Evolutionary conservation across 2,888 invertebrate genomes (phyloP).

Genomic region (Luperina nickerlii): DNA sequence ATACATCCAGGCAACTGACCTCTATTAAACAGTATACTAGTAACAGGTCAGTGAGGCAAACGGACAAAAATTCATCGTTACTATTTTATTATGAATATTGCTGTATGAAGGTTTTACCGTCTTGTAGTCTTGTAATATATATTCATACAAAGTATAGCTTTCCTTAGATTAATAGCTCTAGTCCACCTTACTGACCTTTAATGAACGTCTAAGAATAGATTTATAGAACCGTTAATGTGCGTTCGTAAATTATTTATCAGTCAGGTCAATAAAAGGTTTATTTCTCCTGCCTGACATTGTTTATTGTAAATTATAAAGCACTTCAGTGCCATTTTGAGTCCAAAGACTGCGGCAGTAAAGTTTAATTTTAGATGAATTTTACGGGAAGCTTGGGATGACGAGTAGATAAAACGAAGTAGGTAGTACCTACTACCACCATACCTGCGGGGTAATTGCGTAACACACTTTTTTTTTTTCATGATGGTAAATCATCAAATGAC

Average conservation of each 20-base stretch:
- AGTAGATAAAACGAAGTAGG: background rate
- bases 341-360: background rate
- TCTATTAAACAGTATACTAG: no score
- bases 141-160: slow-evolving; percentile 3
- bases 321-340: slow-evolving; percentile 6
- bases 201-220: slow-evolving; percentile 50
- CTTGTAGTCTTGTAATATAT: background rate
- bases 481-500: no score
- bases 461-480: no score
- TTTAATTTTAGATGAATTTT: slow-evolving; percentile 11
- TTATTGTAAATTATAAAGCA: slow-evolving; percentile 25
- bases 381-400: slow-evolving; percentile 2
- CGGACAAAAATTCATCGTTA: no score
- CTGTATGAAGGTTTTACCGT: background rate
- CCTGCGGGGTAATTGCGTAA: background rate
- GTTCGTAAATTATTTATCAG: slow-evolving; percentile 43
- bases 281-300: slow-evolving; percentile 31
- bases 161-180: slow-evolving; percentile 12
- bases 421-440: background rate
- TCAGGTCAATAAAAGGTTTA: slow-evolving; percentile 41
- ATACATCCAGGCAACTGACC: no score
- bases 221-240: slow-evolving; percentile 36
- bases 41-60: no score
- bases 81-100: no score
- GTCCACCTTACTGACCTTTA: slow-evolving; percentile 35